A percentile compares a stretch with the other conserved stretches of the same genome.
Evolutionary conservation across 2,797 vertebrate genomes (phyloP).

Genomic region (Molothrus aeneus): DNA sequence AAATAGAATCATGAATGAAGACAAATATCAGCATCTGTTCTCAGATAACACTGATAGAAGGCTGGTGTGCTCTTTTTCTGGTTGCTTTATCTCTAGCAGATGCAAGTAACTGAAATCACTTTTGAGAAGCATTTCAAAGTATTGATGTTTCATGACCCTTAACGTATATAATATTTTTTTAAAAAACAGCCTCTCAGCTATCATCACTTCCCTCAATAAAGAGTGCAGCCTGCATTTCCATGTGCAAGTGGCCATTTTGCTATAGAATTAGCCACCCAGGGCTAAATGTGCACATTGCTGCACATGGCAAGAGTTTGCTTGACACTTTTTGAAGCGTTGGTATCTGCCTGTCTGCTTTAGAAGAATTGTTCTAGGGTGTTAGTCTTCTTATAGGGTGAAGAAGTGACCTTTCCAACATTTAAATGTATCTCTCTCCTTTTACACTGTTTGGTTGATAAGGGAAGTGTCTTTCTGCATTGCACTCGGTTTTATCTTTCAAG

Average conservation of each 20-base stretch:
- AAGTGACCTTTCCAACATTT: not conserved
- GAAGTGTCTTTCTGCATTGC: slow-evolving; percentile 23
- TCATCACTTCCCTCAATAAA: not conserved
- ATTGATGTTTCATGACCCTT: not conserved
- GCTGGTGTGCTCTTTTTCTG: not conserved
- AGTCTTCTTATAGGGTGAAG: not conserved
- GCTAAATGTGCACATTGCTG: not conserved
- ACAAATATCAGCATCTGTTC: not conserved
- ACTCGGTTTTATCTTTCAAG: slow-evolving; percentile 28
- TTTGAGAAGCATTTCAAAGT: not conserved
- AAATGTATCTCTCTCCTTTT: not conserved
- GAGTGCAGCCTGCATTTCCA: not conserved
- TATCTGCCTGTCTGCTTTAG: not conserved
- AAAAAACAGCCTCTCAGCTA: not conserved
- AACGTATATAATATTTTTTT: not conserved
- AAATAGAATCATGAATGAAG: not conserved
- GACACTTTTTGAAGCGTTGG: not conserved
- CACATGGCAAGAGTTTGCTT: not conserved
- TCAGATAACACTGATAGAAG: not conserved
- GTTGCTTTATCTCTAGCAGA: not conserved
- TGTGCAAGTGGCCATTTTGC: not conserved
- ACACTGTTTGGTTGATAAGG: not conserved
- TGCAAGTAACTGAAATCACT: not conserved
- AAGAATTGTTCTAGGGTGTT: not conserved
- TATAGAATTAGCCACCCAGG: not conserved